Base-by-base conservation (phyloP, 2,888 invertebrate species). In the Diplazon laetatorius region DNA sequence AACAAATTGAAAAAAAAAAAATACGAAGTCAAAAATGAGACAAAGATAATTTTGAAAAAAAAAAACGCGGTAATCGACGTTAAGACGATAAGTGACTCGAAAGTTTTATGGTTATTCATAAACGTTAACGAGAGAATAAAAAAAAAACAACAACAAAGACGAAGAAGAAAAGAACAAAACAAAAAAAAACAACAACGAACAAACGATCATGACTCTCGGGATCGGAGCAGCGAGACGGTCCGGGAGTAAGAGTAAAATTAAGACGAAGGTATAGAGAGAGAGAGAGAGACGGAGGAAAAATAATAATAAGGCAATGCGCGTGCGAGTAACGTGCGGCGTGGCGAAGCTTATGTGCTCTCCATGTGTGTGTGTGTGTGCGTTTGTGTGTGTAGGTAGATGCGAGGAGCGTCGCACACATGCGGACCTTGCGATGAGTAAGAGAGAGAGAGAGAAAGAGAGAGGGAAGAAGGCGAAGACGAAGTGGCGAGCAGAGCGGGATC, bases 221-320 rank as follows among this genome's bases (percentile, higher is more conserved):
- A 55, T 63, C 69, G 57, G n/a, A 18, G 42, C 39, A 63, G 52
- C 63, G 63, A 50, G 73, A 74, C 66, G 55, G 57, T 25, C 37
- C 48, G 55, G 25, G 57, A 69, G 69, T 69, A 55, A 57, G 62
- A 75, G 69, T 69, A 69, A 69, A 75, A 69, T 69, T 63, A 52
- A 69, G 42, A 37, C 62, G 39, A 37, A 72, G 55, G 63, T 55
- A 72, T 50, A 46, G 65, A 55, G 20, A 37, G 8, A 50, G 22
- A n/a, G n/a, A n/a, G n/a, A n/a, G n/a, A n/a, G n/a, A n/a, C n/a
- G n/a, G n/a, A n/a, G n/a, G n/a, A n/a, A n/a, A 35, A 35, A 59
- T 39, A 55, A 39, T 20, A 39, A 42, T 8, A 39, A n/a, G 39
- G 3, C n/a, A n/a, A 30, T 16, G 62, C 69, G 75, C 60, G 52